Evolutionary conservation across 2,888 invertebrate genomes (phyloP).

Genomic region (Himalopsyche anomala): DNA sequence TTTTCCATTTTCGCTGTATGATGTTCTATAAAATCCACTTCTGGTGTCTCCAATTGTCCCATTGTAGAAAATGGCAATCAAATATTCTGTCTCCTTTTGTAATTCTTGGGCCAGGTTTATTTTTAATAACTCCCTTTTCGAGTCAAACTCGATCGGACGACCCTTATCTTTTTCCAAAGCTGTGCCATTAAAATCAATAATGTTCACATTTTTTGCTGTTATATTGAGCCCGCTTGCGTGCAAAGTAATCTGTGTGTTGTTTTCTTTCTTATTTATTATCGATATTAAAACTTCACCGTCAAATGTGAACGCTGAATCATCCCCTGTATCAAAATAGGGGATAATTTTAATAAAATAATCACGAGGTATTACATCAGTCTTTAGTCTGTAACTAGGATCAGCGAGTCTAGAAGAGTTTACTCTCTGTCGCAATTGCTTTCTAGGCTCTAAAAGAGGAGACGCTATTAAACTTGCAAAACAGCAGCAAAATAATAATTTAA

Average conservation of each 20-base stretch:
- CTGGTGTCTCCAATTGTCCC: slow-evolving; percentile 70
- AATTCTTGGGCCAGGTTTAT: slow-evolving; percentile 36
- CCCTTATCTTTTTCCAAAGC: not conserved
- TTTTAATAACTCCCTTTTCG: slow-evolving; percentile 42
- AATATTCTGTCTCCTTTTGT: slow-evolving; percentile 49
- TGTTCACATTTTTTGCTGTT: slow-evolving; percentile 23
- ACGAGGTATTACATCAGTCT: not conserved
- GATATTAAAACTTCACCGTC: slow-evolving; percentile 74
- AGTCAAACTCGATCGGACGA: not conserved
- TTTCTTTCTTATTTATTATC: slow-evolving; percentile 68
- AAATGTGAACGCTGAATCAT: slow-evolving; percentile 71
- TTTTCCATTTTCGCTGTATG: slow-evolving; percentile 71
- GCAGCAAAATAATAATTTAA: too few species aligned
- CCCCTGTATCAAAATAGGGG: slow-evolving; percentile 47
- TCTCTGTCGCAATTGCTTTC: too few species aligned
- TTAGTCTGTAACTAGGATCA: slow-evolving; percentile 50
- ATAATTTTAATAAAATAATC: slow-evolving; percentile 38
- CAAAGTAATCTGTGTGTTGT: slow-evolving; percentile 71
- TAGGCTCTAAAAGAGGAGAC: too few species aligned
- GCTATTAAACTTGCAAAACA: too few species aligned
- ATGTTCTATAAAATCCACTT: slow-evolving; percentile 80
- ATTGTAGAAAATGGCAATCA: slow-evolving; percentile 45
- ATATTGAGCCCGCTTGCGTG: slow-evolving; percentile 70
- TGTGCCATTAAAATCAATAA: not conserved
- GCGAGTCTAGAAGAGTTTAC: too few species aligned